Evolutionary conservation across 64 coral and sea anemone species (phyloP).

Genomic region (Cladopsammia gracilis): DNA sequence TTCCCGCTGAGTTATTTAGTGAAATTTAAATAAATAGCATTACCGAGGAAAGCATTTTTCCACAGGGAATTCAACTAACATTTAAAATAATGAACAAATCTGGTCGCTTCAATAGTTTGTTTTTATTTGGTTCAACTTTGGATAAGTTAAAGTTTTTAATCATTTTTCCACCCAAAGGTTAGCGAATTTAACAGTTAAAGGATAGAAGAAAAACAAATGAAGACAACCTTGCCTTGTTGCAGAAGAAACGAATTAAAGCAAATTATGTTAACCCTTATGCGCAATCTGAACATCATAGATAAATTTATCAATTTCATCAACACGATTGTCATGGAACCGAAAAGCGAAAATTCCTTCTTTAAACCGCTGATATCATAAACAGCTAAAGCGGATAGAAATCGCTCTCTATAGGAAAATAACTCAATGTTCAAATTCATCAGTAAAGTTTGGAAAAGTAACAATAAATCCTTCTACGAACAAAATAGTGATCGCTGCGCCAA

Average conservation of each 20-base stretch:
- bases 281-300: neutral
- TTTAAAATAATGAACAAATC: conserved; percentile 16
- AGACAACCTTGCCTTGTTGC: neutral
- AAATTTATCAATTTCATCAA: conserved; percentile 59
- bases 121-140: neutral
- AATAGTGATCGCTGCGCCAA: conserved; percentile 5
- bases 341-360: neutral
- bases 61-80: no score
- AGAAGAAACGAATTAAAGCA: neutral
- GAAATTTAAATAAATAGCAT: neutral
- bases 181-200: neutral
- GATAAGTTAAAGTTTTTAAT: neutral
- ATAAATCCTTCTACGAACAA: conserved; percentile 6
- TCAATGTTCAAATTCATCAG: neutral
- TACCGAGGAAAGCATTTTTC: neutral
- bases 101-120: neutral
- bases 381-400: neutral
- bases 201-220: no score
- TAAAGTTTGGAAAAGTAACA: neutral
- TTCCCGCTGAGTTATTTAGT: neutral
- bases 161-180: neutral
- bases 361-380: neutral
- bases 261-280: neutral
- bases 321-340: neutral
- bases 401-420: neutral